A percentile compares a stretch with the other conserved stretches of the same genome.
These are phyloP conservation scores for Punctoribates punctum DNA, from an alignment of 2,888 invertebrate genomes.

Conservation along the genomic window DNA sequence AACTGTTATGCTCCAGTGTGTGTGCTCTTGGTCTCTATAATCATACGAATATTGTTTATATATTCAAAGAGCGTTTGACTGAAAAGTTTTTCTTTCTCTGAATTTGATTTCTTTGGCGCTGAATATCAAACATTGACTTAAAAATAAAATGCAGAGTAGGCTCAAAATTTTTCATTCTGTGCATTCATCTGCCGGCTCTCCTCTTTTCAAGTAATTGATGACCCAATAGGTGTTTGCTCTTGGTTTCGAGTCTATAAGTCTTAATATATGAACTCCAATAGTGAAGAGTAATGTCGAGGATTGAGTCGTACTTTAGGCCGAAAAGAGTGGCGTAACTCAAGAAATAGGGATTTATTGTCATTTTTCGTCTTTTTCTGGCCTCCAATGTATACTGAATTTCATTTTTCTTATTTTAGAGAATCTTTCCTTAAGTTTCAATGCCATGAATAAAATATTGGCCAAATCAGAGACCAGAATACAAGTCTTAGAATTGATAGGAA, in stretches of 20 bases:
- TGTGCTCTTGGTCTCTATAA: not conserved
- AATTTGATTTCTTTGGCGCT: not conserved
- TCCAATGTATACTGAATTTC: too few relatives aligned
- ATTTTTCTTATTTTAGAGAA: too few relatives aligned
- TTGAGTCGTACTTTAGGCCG: too few relatives aligned
- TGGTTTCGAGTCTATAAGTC: too few relatives aligned
- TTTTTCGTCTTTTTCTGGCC: too few relatives aligned
- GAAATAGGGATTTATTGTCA: too few relatives aligned
- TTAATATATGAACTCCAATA: too few relatives aligned
- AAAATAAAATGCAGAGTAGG: conserved; percentile 1
- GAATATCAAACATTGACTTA: not conserved
- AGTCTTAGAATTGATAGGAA: not conserved
- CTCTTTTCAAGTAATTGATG: too few relatives aligned
- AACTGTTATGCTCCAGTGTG: not conserved
- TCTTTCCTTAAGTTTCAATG: not conserved
- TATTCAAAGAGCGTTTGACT: conserved; percentile 8
- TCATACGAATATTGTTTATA: not conserved
- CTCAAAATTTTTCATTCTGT: not conserved
- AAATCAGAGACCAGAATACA: conserved; percentile 3
- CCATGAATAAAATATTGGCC: conserved; percentile 24
- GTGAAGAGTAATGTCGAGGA: too few relatives aligned
- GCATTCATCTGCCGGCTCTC: too few relatives aligned
- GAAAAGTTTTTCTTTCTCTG: not conserved
- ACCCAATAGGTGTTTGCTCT: too few relatives aligned
- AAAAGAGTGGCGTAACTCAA: too few relatives aligned